Evolutionary conservation across 2,113 vertebrate genomes (phyloP).

Genomic region (Tringa solitaria): DNA sequence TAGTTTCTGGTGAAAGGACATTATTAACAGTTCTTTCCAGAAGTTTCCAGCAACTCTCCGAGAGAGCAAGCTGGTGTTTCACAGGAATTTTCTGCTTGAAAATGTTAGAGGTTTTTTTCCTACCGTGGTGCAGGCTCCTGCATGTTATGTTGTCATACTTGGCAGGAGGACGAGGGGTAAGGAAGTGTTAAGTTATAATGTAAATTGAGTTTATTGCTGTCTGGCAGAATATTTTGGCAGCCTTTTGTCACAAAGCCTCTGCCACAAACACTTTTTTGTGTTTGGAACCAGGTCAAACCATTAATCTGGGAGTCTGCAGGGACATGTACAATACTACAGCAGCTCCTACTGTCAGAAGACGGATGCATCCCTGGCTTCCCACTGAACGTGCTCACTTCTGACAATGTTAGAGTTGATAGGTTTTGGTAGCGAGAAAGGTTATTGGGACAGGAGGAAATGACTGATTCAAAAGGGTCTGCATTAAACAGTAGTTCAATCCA

Average conservation of each 20-base stretch:
- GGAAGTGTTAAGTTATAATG: conserved; percentile 71
- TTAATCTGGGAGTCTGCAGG: conserved; percentile 57
- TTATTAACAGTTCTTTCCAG: neutral
- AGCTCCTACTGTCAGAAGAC: conserved; percentile 52
- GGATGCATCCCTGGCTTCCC: neutral
- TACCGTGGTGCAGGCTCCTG: conserved; percentile 5
- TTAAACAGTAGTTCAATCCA: neutral
- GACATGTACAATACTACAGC: conserved; percentile 49
- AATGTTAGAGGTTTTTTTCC: neutral
- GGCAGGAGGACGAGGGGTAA: conserved; percentile 57
- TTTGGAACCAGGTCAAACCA: conserved; percentile 64
- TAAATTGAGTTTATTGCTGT: conserved; percentile 72
- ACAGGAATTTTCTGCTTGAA: conserved; percentile 32
- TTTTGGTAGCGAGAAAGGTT: neutral
- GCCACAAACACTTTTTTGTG: conserved; percentile 60
- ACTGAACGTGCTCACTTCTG: neutral
- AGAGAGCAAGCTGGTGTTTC: neutral
- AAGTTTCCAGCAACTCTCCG: neutral
- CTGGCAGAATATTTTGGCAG: conserved; percentile 70
- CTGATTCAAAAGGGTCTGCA: neutral
- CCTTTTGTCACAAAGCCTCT: conserved; percentile 58
- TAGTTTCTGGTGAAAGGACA: neutral
- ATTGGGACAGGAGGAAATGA: neutral
- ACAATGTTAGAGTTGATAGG: neutral
- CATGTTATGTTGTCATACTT: conserved; percentile 61